These are phyloP conservation scores for Cerceris ruficornis DNA, from an alignment of 2,888 invertebrate genomes.

Conservation along the genomic window DNA sequence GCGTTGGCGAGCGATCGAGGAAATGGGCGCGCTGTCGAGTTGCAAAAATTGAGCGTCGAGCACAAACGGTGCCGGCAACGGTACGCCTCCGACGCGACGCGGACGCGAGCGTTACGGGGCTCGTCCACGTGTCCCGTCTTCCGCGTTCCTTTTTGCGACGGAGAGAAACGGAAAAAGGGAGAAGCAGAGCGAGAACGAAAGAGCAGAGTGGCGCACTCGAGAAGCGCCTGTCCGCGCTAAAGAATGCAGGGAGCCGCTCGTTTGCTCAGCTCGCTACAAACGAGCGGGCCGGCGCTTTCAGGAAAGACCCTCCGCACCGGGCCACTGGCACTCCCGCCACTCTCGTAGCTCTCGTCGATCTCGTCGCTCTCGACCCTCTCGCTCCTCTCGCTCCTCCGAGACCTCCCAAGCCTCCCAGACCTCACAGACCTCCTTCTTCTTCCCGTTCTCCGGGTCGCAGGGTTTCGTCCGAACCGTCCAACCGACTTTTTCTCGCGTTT, in stretches of 20 bases:
- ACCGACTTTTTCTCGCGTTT: too few species aligned
- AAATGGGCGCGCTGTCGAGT: too few species aligned
- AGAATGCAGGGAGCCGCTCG: constrained; percentile 75
- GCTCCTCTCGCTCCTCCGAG: too few species aligned
- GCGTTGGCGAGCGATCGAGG: neutral
- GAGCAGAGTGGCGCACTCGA: constrained; percentile 70
- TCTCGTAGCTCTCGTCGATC: neutral
- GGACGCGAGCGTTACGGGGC: constrained; percentile 7
- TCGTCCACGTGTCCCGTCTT: neutral
- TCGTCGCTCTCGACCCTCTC: too few species aligned
- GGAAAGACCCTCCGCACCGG: constrained; percentile 16
- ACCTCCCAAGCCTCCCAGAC: too few species aligned
- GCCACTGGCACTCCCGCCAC: constrained; percentile 14
- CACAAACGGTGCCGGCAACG: too few species aligned
- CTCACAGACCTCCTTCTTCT: too few species aligned
- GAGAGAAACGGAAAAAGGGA: neutral
- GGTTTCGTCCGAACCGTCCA: too few species aligned
- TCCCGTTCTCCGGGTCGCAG: too few species aligned
- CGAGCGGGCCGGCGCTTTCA: constrained; percentile 52
- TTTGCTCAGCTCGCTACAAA: constrained; percentile 71
- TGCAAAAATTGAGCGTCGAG: too few species aligned
- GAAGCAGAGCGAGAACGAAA: constrained; percentile 31
- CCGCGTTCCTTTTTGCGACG: too few species aligned
- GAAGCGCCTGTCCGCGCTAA: constrained; percentile 72
- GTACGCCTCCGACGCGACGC: too few species aligned